Evolutionary conservation across 2,797 vertebrate genomes (phyloP).

Genomic region (Valencia hispanica): DNA sequence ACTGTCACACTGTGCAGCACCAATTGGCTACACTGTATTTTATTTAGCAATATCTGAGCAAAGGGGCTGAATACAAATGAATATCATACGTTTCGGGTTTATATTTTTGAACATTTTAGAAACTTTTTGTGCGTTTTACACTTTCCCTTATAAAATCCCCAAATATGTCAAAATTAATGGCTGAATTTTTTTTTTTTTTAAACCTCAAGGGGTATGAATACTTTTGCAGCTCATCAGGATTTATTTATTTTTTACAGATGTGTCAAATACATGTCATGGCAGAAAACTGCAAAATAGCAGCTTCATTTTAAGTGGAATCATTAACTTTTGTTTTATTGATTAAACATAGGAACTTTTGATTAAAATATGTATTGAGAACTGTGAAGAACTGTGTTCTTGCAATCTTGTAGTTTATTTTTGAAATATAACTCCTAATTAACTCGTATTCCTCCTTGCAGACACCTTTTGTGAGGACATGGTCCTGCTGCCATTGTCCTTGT

Average conservation of each 20-base stretch:
- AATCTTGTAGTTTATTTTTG: neutral
- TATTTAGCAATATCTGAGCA: no score
- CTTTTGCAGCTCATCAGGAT: neutral
- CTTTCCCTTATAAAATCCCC: neutral
- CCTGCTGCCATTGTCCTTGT: constrained; percentile 51
- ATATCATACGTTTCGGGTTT: neutral
- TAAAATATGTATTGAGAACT: neutral
- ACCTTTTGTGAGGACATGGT: constrained; percentile 35
- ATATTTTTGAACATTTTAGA: neutral
- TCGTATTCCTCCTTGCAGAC: constrained; percentile 5
- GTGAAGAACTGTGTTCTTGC: neutral
- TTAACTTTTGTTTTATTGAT: neutral
- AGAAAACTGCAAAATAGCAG: neutral
- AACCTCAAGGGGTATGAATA: neutral
- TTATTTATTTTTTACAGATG: neutral
- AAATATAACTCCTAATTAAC: neutral
- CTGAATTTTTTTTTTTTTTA: no score
- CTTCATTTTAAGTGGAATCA: neutral
- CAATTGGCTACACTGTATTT: no score
- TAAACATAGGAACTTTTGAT: no score
- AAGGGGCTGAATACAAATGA: neutral
- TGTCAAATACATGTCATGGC: neutral
- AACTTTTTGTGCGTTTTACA: neutral
- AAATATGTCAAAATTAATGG: neutral
- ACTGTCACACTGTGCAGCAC: no score